Base-by-base conservation (phyloP, 2,113 vertebrate species). In the Pteronura brasiliensis region DNA sequence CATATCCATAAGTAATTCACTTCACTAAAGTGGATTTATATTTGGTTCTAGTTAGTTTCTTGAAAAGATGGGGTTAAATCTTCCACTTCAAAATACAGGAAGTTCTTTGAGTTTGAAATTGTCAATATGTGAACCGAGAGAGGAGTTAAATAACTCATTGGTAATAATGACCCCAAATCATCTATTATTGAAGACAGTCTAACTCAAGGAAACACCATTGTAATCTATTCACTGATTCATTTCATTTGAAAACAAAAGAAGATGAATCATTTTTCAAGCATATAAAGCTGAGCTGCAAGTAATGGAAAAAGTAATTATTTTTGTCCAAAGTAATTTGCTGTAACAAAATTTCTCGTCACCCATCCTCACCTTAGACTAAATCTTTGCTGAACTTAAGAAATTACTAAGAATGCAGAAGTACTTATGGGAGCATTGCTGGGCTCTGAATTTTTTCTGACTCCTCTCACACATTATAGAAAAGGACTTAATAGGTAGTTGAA, bases 51-150 rank as follows among this genome's bases (percentile, higher is more conserved):
- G 31, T 71, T 17, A 44, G 2, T 27, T 93, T 86, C 84, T 76
- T n/a, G n/a, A 93, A 79, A 39, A 83, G 36, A n/a, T 13, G 3
- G 12, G 6, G 61, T 31, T 81, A 57, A 83, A 47, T 49, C 4
- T 4, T 61, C 9, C 23, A 67, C 9, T 85, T 97, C n/a, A 77
- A 71, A 95, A 82, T 69, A 71, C 1, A 55, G 55, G 25, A n/a
- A 72, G 17, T 18, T 82, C 57, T 7, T 31, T 93, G 87, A 57
- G 7, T 88, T 90, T 96, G 82, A 97, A 92, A 81, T 79, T 79
- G 25, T 39, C 52, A 55, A 12, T 42, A 57, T 74, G 23, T 87
- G 52, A 61, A 86, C 14, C n/a, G 36, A 49, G 44, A 92, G 29
- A 29, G 27, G 2, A 86, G 29, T 0, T n/a, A 71, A 71, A n/a